A percentile compares a stretch with the other conserved stretches of the same genome.
Evolutionary conservation across 2,888 invertebrate species (phyloP).

Genomic region (Strigamia transsilvanica): DNA sequence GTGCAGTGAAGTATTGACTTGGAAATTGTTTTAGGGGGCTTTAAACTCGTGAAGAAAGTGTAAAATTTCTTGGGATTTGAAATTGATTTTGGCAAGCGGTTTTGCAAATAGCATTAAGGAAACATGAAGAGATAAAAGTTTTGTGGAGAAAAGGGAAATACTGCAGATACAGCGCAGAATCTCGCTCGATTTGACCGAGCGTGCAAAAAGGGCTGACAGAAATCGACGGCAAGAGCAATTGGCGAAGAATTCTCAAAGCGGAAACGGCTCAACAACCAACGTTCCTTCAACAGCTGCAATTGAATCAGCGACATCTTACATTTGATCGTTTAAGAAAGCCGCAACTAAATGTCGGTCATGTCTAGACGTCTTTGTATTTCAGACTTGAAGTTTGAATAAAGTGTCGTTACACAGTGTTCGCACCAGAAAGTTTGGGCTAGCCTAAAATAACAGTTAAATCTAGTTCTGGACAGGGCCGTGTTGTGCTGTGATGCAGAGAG

Average conservation of each 20-base stretch:
- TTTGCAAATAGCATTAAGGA: not conserved
- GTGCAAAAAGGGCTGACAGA: not conserved
- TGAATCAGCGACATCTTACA: not conserved
- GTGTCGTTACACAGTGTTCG: no score
- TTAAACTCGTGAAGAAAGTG: not conserved
- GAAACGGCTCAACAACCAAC: not conserved
- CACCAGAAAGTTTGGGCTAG: no score
- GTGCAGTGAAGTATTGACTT: no score
- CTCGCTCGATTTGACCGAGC: not conserved
- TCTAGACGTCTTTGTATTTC: no score
- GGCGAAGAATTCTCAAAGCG: constrained; percentile 11
- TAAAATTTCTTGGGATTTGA: not conserved
- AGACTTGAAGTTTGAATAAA: no score
- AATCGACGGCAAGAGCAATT: constrained; percentile 19
- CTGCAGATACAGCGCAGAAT: not conserved
- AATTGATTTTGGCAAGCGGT: not conserved
- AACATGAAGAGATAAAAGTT: constrained; percentile 5
- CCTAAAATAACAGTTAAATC: no score
- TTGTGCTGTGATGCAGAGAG: no score
- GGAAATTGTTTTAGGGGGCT: not conserved
- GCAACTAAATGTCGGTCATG: no score
- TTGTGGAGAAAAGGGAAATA: not conserved
- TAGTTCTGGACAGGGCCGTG: no score
- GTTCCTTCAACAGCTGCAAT: not conserved
- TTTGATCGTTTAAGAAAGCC: not conserved